Evolutionary conservation across 2,797 vertebrate species (phyloP).

Genomic region (Pangasius mekongensis): DNA sequence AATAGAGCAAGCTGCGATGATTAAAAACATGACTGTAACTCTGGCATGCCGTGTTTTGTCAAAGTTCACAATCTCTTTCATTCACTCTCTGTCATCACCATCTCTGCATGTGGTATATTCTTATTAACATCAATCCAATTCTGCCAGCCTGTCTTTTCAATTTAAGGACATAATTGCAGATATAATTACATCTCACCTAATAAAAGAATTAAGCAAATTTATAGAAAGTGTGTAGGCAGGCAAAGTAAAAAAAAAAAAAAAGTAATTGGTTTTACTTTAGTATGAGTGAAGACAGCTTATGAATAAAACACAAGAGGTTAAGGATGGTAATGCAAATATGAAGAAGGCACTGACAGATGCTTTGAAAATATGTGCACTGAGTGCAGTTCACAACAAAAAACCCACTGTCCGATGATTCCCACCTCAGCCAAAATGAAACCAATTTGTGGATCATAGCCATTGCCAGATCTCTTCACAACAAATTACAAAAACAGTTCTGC

Average conservation of each 20-base stretch:
- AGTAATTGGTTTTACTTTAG: conserved; percentile 25
- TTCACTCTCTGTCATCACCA: conserved; percentile 13
- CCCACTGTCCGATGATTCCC: background rate
- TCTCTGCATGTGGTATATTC: conserved; percentile 27
- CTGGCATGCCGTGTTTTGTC: background rate
- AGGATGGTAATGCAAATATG: conserved; percentile 29
- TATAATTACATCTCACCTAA: conserved; percentile 15
- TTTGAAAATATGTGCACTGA: background rate
- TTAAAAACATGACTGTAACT: conserved; percentile 25
- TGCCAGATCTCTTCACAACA: conserved; percentile 5
- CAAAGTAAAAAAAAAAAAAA: background rate
- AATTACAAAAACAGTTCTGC: background rate
- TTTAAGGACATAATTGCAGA: conserved; percentile 13
- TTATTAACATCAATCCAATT: conserved; percentile 35
- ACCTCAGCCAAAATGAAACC: conserved; percentile 23
- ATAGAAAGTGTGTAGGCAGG: background rate
- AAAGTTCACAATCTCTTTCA: conserved; percentile 26
- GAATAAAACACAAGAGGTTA: conserved; percentile 38
- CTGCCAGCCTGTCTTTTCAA: conserved; percentile 16
- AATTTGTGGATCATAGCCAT: conserved; percentile 8
- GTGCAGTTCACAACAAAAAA: background rate
- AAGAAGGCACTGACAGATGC: conserved; percentile 50
- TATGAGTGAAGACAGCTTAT: conserved; percentile 20
- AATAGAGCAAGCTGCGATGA: conserved; percentile 14
- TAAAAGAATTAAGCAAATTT: background rate